Percentiles rank a stretch among this genome's conserved stretches.
These are phyloP conservation scores for Coranthus polyacanthus DNA, from an alignment of 2,797 vertebrate species.

Conservation along the genomic window DNA sequence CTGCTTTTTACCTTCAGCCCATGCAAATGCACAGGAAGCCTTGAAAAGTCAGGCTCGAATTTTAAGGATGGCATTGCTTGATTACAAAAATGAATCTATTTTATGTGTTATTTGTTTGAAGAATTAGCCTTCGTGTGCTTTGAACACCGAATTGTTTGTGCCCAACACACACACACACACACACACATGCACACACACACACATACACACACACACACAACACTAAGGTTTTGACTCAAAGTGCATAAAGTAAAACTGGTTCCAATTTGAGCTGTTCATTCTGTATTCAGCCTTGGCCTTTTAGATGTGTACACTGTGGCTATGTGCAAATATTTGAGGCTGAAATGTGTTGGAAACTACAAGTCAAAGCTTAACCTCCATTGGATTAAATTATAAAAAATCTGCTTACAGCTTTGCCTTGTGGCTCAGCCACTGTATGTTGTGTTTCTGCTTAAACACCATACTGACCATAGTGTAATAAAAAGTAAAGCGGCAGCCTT, in stretches of 20 bases:
- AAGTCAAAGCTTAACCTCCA: slow-evolving; percentile 34
- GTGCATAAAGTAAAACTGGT: slow-evolving; percentile 8
- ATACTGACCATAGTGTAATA: slow-evolving; percentile 1
- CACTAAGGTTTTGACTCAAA: neutral
- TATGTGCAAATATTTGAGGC: slow-evolving; percentile 48
- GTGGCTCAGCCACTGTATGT: neutral
- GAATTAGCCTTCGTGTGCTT: neutral
- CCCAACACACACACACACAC: no score
- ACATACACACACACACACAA: no score
- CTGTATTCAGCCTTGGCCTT: slow-evolving; percentile 38
- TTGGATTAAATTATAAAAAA: slow-evolving; percentile 3
- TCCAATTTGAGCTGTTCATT: slow-evolving; percentile 22
- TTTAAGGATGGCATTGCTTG: neutral
- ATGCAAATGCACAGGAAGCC: neutral
- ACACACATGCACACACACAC: no score
- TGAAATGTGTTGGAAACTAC: slow-evolving; percentile 39
- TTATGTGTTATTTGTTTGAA: neutral
- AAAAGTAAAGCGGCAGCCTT: neutral
- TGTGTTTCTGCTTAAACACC: neutral
- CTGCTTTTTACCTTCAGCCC: neutral
- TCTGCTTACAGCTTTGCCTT: slow-evolving; percentile 3
- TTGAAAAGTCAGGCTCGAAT: neutral
- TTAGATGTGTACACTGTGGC: slow-evolving; percentile 35
- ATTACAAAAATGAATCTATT: neutral
- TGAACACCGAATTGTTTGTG: neutral